Percentiles rank a stretch among this genome's conserved stretches.
Conservation (phyloP, 2,888 invertebrate genomes). For the Meta bourneti region DNA sequence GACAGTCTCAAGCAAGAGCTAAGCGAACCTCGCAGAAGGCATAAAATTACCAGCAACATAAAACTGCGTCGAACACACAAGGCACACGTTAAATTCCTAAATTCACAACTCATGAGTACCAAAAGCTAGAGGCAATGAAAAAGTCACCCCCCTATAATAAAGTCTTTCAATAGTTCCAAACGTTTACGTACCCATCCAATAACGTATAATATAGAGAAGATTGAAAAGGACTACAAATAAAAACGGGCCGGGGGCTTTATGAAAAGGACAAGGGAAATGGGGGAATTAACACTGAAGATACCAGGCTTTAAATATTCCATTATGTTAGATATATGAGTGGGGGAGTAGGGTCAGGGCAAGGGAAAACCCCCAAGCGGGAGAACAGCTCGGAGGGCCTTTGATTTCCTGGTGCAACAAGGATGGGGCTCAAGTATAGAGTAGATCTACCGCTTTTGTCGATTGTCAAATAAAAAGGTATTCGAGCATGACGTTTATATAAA, state of each 20-base stretch:
- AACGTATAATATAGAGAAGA: background rate
- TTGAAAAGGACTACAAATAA: background rate
- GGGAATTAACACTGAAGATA: background rate
- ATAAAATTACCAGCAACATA: no score
- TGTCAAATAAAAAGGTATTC: background rate
- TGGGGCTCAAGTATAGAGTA: background rate
- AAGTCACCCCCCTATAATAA: background rate
- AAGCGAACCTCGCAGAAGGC: no score
- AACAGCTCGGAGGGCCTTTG: background rate
- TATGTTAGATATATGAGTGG: slow-evolving; percentile 24
- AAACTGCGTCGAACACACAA: no score
- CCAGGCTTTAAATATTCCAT: slow-evolving; percentile 18
- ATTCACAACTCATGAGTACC: no score
- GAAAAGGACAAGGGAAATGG: slow-evolving; percentile 5
- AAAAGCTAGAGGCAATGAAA: background rate
- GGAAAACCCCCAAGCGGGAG: background rate
- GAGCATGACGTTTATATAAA: background rate
- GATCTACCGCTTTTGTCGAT: background rate
- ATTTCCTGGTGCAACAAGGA: background rate
- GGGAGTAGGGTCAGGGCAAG: slow-evolving; percentile 11
- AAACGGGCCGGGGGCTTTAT: background rate
- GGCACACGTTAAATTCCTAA: no score
- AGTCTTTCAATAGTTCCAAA: background rate
- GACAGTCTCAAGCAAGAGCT: no score
- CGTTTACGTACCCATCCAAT: background rate